A percentile compares a stretch with the other conserved stretches of the same genome.
These are phyloP conservation scores for Silvanus unidentatus DNA, from an alignment of 2,888 invertebrate species.

Conservation along the genomic window DNA sequence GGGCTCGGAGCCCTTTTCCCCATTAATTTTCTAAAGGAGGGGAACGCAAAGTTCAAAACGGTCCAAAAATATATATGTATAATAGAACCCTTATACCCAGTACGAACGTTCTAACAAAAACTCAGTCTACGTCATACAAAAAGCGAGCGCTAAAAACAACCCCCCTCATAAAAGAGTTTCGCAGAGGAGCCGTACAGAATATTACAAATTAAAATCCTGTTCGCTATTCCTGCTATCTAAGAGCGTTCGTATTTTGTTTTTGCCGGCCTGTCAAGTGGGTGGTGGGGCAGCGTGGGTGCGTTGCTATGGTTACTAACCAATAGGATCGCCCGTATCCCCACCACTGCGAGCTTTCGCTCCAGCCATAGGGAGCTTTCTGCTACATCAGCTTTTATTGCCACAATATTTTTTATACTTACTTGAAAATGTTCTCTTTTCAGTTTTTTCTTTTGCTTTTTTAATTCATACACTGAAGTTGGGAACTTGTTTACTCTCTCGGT, in stretches of 20 bases:
- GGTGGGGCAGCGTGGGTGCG: conserved; percentile 38
- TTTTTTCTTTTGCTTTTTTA: conserved; percentile 9
- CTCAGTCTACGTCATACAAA: conserved; percentile 34
- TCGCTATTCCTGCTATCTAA: conserved; percentile 22
- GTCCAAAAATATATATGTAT: conserved; percentile 36
- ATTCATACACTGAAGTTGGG: conserved; percentile 12
- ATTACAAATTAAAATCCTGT: conserved; percentile 32
- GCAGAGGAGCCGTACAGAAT: conserved; percentile 30
- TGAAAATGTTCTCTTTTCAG: neutral
- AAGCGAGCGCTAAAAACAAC: conserved; percentile 28
- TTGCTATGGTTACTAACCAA: conserved; percentile 39
- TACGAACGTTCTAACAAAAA: conserved; percentile 25
- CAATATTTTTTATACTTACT: conserved; percentile 9
- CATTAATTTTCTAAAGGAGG: conserved; percentile 39
- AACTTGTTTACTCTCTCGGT: conserved; percentile 10
- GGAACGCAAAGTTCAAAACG: conserved; percentile 38
- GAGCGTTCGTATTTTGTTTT: conserved; percentile 41
- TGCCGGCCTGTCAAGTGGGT: conserved; percentile 28
- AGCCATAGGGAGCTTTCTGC: conserved; percentile 18
- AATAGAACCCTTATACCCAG: neutral
- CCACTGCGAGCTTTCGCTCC: conserved; percentile 16
- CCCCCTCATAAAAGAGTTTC: conserved; percentile 33
- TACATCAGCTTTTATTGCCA: conserved; percentile 17
- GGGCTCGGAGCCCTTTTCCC: conserved; percentile 36
- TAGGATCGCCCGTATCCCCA: conserved; percentile 31